phyloP scores from a whole-genome alignment of 2,797 vertebrate genomes.

The Trichosurus vulpecula region DNA sequence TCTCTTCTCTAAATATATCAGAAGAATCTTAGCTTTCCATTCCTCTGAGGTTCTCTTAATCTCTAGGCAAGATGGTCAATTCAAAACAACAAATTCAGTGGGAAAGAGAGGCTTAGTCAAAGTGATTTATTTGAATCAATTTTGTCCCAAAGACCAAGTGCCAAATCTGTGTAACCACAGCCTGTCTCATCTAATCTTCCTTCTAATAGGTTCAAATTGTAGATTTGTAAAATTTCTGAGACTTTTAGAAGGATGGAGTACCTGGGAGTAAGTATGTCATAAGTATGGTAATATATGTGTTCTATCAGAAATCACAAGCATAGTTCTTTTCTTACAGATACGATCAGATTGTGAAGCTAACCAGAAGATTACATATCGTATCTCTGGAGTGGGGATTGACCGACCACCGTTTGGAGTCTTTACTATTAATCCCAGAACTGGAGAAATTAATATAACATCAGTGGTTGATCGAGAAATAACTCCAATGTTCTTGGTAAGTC shows the following conservation, averaged over 20 bases:
- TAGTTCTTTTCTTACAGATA: slow-evolving; percentile 85
- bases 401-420: slow-evolving; percentile 88
- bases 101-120: not conserved
- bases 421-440: slow-evolving; percentile 86
- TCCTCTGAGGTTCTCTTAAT: not conserved
- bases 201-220: not conserved
- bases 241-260: not conserved
- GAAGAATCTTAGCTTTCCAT: not conserved
- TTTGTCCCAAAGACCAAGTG: not conserved
- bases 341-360: slow-evolving; percentile 87
- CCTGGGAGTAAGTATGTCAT: not conserved
- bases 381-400: slow-evolving; percentile 90
- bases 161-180: not conserved
- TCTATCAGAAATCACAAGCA: not conserved
- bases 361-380: slow-evolving; percentile 83
- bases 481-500: slow-evolving; percentile 89
- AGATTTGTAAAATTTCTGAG: not conserved
- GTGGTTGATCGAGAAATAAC: slow-evolving; percentile 91
- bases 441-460: slow-evolving; percentile 88
- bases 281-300: not conserved
- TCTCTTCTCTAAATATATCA: not conserved
- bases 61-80: not conserved
- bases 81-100: not conserved
- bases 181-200: not conserved
- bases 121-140: not conserved